Evolutionary conservation across 2,113 vertebrate species (phyloP), one percentile per base, ranked within the genome.

Genomic region (Hippocampus abdominalis): DNA sequence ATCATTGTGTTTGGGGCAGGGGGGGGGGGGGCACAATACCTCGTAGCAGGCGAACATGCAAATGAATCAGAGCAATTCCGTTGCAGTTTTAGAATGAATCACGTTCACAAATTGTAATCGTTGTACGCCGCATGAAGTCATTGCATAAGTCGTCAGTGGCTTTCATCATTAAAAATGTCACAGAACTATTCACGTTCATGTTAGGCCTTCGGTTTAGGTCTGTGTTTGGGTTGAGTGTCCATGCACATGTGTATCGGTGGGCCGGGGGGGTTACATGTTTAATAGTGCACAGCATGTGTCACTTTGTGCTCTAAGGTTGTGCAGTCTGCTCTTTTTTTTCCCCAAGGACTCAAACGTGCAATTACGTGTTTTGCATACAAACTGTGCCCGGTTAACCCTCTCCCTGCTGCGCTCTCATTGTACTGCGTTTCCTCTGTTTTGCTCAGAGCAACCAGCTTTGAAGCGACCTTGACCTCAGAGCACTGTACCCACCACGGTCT

Each of bases 401-500:
- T 32, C 21, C 32, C n/a, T 72, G 16, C 42, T 39, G 48, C 66
- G 74, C 48, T 72, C 42, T 40, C 70, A 70, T 64, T 68, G 32
- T 63, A 23, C 40, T 20, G 42, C 64, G 25, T 0, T 59, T 54
- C 73, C 80, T 76, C 66, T 93, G 77, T 97, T 96, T 77, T 8
- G 74, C 76, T 84, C 64, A 69, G 78, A 81, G 76, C 66, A 3
- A 85, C 63, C 61, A 77, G 71, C 84, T 78, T 9, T 69, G 80
- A 73, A 69, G 69, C 48, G 54, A 70, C 68, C 73, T 69, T 12
- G 12, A 62, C 77, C 21, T 69, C 32, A 72, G 74, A 69, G 0
- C 69, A 77, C 3, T 46, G 67, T 36, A 87, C 94, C 70, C 86
- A 98, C 96, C 90, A 95, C 94, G 0, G 96, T 98, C 83, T 98